phyloP scores from a whole-genome alignment of 2,888 invertebrate genomes.

The Lasiommata megera region DNA sequence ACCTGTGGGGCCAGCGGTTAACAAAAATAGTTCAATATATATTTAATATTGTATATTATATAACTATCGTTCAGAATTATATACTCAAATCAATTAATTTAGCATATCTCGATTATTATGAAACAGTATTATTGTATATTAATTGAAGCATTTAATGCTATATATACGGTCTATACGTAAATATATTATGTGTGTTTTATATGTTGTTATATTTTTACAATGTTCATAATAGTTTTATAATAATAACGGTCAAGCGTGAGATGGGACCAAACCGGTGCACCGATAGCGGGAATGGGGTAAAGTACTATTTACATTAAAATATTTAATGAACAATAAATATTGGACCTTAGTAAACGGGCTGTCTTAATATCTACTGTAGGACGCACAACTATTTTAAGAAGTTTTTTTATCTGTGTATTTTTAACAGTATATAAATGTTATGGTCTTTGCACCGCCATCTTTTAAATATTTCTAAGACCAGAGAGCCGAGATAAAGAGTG shows the following conservation, averaged over 20 bases:
- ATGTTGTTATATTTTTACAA: slow-evolving; percentile 43
- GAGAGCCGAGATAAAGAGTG: too few species aligned
- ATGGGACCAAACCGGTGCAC: slow-evolving; percentile 79
- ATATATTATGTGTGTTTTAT: slow-evolving; percentile 50
- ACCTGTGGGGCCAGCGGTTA: slow-evolving; percentile 22
- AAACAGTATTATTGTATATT: slow-evolving; percentile 52
- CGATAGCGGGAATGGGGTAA: slow-evolving; percentile 53
- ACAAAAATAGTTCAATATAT: slow-evolving; percentile 22
- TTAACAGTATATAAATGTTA: slow-evolving; percentile 35
- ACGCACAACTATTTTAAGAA: slow-evolving; percentile 41
- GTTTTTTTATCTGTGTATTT: slow-evolving; percentile 37
- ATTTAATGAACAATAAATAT: slow-evolving; percentile 37
- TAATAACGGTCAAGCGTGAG: slow-evolving; percentile 35
- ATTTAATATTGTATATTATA: slow-evolving; percentile 11
- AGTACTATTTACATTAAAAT: slow-evolving; percentile 30
- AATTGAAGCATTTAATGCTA: slow-evolving; percentile 62
- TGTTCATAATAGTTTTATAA: slow-evolving; percentile 37
- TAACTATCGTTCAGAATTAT: slow-evolving; percentile 23
- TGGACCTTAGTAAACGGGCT: slow-evolving; percentile 43
- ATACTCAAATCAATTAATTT: slow-evolving; percentile 62
- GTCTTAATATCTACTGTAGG: slow-evolving; percentile 59
- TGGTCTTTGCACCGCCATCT: slow-evolving; percentile 42
- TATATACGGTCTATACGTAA: slow-evolving; percentile 66
- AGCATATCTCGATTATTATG: slow-evolving; percentile 62
- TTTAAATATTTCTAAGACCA: slow-evolving; percentile 36